phyloP scores from a whole-genome alignment of 1,140 invertebrate genomes.

The Sitophilus oryzae region DNA sequence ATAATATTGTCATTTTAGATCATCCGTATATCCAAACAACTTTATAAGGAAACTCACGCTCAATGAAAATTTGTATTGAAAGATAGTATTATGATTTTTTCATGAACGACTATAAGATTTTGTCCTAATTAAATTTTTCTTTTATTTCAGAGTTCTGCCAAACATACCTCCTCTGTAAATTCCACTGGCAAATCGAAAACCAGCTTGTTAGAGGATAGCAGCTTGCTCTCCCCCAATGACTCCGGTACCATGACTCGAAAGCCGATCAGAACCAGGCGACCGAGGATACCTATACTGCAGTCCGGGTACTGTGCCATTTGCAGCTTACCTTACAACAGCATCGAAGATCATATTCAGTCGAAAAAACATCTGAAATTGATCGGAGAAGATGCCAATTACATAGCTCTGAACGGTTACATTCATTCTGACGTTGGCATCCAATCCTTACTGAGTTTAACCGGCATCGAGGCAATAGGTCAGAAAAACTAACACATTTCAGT shows the following conservation, averaged over 20 bases:
- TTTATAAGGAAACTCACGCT: too few species aligned
- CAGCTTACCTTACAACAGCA: conserved; percentile 60
- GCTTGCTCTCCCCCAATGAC: conserved; percentile 12
- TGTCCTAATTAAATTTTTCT: too few species aligned
- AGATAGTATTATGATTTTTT: too few species aligned
- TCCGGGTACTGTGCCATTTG: conserved; percentile 72
- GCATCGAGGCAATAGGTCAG: conserved; percentile 35
- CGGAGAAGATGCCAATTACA: conserved; percentile 63
- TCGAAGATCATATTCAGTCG: conserved; percentile 64
- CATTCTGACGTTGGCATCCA: conserved; percentile 63
- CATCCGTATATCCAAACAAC: too few species aligned
- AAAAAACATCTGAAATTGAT: conserved; percentile 65
- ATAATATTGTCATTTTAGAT: too few species aligned
- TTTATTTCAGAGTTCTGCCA: too few species aligned
- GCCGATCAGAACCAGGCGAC: conserved; percentile 54
- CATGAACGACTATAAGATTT: too few species aligned
- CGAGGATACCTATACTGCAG: conserved; percentile 49
- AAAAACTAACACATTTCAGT: conserved; percentile 17
- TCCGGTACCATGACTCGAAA: conserved; percentile 48
- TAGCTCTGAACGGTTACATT: conserved; percentile 41
- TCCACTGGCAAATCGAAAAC: conserved; percentile 3
- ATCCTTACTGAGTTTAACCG: conserved; percentile 51
- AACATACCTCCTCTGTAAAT: too few species aligned
- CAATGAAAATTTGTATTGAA: too few species aligned
- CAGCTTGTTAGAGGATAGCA: neutral